Conservation (phyloP, 2,888 invertebrate genomes). For the Tetheella fluctuosa region DNA sequence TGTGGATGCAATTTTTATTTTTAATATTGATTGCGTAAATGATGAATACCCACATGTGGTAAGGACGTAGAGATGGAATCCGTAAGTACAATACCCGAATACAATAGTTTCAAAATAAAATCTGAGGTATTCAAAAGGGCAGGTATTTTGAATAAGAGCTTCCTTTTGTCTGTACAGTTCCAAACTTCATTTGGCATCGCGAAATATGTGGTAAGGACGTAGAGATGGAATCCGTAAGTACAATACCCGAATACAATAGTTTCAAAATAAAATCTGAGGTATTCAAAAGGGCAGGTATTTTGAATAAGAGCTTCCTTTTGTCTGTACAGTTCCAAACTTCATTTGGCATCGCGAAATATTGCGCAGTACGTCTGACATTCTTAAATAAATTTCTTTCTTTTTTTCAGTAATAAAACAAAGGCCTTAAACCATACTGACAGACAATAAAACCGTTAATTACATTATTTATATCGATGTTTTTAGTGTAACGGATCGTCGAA, state of each 20-base stretch:
- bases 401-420: conserved; percentile 2
- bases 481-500: background rate
- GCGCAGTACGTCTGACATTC: conserved; percentile 8
- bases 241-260: background rate
- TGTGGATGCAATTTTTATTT: background rate
- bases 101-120: background rate
- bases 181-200: conserved; percentile 10
- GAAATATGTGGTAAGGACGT: background rate
- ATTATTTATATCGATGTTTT: background rate
- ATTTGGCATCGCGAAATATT: conserved; percentile 3
- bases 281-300: background rate
- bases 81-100: too few relatives aligned
- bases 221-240: too few relatives aligned
- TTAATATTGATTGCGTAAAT: background rate
- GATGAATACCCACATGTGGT: background rate
- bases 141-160: background rate
- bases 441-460: background rate
- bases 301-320: background rate
- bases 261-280: background rate
- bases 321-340: conserved; percentile 4
- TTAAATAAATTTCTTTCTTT: background rate
- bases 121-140: background rate
- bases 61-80: background rate
- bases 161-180: background rate
- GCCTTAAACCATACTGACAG: background rate